A percentile compares a stretch with the other conserved stretches of the same genome.
Evolutionary conservation across 2,113 vertebrate genomes (phyloP).

Genomic region (Hymenochirus boettgeri): DNA sequence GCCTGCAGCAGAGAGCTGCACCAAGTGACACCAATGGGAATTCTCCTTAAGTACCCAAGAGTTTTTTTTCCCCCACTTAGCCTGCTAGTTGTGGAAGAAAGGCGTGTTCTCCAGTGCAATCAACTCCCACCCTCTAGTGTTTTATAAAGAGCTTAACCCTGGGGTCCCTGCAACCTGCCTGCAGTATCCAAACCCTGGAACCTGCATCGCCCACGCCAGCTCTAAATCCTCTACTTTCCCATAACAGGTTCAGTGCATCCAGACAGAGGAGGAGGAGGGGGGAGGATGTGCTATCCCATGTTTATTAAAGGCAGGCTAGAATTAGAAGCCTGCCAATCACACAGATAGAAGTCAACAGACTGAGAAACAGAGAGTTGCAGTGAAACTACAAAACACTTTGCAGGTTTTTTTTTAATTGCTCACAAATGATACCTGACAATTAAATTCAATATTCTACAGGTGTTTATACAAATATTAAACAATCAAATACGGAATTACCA

Average conservation of each 20-base stretch:
- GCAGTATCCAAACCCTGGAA: no score
- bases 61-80: constrained; percentile 59
- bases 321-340: neutral
- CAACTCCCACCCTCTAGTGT: constrained; percentile 73
- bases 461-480: no score
- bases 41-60: constrained; percentile 43
- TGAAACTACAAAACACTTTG: no score
- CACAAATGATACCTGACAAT: no score
- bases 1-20: constrained; percentile 34
- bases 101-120: constrained; percentile 67
- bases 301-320: neutral
- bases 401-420: no score
- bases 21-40: constrained; percentile 43
- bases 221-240: constrained; percentile 12
- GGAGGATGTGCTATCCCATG: constrained; percentile 1
- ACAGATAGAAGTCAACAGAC: neutral
- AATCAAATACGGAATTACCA: no score
- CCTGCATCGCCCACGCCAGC: constrained; percentile 58
- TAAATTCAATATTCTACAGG: no score
- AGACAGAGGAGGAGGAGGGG: no score
- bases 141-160: constrained; percentile 77
- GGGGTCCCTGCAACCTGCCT: constrained; percentile 85
- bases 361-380: no score
- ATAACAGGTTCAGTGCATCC: constrained; percentile 1
- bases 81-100: constrained; percentile 77